These are phyloP conservation scores for Hipposideros larvatus DNA, from an alignment of 2,797 vertebrate genomes.

Conservation along the genomic window DNA sequence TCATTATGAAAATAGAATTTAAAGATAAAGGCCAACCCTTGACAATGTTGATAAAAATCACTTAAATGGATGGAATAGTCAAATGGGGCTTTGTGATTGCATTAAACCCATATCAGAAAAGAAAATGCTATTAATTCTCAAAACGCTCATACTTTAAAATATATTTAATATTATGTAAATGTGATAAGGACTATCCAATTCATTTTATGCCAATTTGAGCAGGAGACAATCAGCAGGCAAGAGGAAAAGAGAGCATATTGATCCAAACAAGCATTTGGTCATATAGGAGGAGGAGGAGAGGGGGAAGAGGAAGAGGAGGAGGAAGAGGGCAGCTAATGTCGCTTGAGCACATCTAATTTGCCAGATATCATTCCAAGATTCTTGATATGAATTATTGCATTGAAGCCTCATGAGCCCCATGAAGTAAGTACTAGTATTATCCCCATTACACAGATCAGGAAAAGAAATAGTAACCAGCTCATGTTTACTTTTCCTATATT, in stretches of 20 bases:
- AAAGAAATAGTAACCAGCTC: background rate
- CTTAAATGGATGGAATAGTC: constrained; percentile 26
- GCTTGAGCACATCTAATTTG: background rate
- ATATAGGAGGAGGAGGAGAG: too few relatives aligned
- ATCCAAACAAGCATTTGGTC: background rate
- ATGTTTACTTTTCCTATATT: background rate
- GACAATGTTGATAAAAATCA: constrained; percentile 62
- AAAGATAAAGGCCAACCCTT: constrained; percentile 64
- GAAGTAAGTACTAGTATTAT: background rate
- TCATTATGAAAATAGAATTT: constrained; percentile 76
- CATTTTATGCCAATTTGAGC: constrained; percentile 15
- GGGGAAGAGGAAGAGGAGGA: background rate
- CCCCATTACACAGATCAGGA: background rate
- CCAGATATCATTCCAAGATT: background rate
- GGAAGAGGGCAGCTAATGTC: background rate
- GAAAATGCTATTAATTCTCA: constrained; percentile 60
- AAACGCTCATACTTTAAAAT: constrained; percentile 36
- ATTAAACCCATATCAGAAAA: constrained; percentile 48
- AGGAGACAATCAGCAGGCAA: background rate
- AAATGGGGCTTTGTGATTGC: constrained; percentile 46
- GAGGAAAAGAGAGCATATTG: background rate
- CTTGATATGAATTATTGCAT: background rate
- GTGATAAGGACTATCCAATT: constrained; percentile 11
- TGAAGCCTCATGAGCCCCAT: background rate
- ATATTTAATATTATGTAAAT: constrained; percentile 57